Base-by-base conservation (phyloP, 2,113 vertebrate genomes). In the Chamaea fasciata region DNA sequence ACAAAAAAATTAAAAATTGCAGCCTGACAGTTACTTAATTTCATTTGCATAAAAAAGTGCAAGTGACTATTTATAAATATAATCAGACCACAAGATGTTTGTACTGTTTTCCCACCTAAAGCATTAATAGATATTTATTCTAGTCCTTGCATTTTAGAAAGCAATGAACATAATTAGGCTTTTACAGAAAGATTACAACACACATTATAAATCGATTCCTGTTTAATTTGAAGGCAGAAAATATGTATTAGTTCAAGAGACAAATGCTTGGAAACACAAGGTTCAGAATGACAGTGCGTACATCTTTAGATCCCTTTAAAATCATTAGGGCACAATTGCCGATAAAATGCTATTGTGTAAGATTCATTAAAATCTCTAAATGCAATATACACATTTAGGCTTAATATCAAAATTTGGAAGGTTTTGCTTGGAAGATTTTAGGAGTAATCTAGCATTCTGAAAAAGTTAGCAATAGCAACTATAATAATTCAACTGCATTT, bases 21-120 rank as follows among this genome's bases (percentile, higher is more conserved):
- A 96, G 67, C 35, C 52, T 64, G 67, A 81, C 35, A 89, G 30
- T 35, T 83, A 27, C 37, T 75, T 57, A 53, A 67, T 92, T 95
- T 92, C 64, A 96, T 89, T 96, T 92, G 62, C 85, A 96, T 89
- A 94, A 91, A 91, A 96, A 97, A 92, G 67, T 90, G 67, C 33
- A 83, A 68, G 67, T 14, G 27, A 49, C 52, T 87, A 85, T 80
- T 95, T 90, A 95, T 84, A 97, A 84, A 97, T 87, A 68, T 18
- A 94, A 87, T 94, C 80, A 49, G 53, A 94, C 76, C 65, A 35
- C 16, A 95, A 89, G 90, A 65, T 69, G 65, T 92, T 95, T 96
- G 56, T 77, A 52, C 71, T 74, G 56, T 68, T 97, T 94, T 92
- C 57, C 73, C 35, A 71, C 55, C 74, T 78, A 94, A 95, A 96